phyloP scores from a whole-genome alignment of 2,113 vertebrate genomes.

The Accipiter cooperii region DNA sequence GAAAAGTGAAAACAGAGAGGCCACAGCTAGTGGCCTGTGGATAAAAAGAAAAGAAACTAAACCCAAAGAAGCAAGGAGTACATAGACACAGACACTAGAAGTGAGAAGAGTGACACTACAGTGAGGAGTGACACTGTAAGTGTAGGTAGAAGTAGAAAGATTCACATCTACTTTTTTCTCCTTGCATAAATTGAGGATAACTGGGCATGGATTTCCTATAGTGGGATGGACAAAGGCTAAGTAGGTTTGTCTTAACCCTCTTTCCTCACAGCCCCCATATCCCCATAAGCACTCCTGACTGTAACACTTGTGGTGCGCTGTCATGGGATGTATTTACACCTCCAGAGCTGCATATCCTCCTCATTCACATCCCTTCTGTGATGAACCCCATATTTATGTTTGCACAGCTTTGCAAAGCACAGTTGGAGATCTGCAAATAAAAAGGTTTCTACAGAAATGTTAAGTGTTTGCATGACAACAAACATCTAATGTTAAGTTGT shows the following conservation, averaged over 20 bases:
- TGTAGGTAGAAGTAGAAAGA: neutral
- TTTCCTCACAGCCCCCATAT: neutral
- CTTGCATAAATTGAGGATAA: neutral
- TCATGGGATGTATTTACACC: neutral
- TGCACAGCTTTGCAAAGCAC: neutral
- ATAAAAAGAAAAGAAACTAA: neutral
- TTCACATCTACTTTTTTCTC: neutral
- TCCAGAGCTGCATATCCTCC: neutral
- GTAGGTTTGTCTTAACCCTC: neutral
- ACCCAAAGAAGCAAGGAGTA: neutral
- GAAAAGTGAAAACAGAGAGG: neutral
- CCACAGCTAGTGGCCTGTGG: neutral
- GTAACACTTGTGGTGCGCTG: no score
- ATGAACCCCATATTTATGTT: neutral
- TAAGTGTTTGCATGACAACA: neutral
- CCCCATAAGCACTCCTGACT: neutral
- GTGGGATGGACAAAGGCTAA: neutral
- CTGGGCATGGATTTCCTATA: neutral
- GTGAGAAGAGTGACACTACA: neutral
- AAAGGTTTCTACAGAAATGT: neutral
- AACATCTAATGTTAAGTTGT: neutral
- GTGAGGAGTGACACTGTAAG: neutral
- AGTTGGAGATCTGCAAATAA: neutral
- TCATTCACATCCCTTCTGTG: neutral
- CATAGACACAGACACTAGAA: neutral